Base-by-base conservation (phyloP, 2,797 vertebrate genomes). In the Otus scops region DNA sequence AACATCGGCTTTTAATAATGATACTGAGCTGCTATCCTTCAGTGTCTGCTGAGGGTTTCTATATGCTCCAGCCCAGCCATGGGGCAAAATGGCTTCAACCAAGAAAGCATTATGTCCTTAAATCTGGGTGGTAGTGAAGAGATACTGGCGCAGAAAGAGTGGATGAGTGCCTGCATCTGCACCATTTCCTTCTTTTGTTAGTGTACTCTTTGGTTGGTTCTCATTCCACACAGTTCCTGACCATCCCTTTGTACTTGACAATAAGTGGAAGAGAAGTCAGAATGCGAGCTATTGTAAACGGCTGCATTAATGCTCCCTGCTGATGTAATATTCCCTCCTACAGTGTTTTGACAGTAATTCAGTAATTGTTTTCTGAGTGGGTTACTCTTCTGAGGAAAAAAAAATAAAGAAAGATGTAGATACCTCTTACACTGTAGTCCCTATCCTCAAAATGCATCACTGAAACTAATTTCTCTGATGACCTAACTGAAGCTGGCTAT, bases 161-260 rank as follows among this genome's bases (percentile, higher is more conserved):
- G 71, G 54, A 89, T 38, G 78, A 83, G 22, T 56, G 84, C 85
- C 78, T 74, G 56, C 30, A 82, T 68, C 73, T 90, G n/a, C 28
- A 89, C 81, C 28, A 32, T 65, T 93, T 95, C 88, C 91, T 91
- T 80, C 80, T 70, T 96, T 96, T 95, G 71, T 95, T 75, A 38
- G 45, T 1, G 0, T 56, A 19, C 39, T 41, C 45, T 91, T 88
- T 77, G 56, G 51, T 41, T 78, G 32, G 38, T 64, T 89, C 81
- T 79, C 65, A 34, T n/a, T 75, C 61, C 48, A 79, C 63, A 65
- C 45, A 78, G 50, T 87, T 93, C 85, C 84, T 92, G 71, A 76
- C 74, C 69, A 81, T 83, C 75, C 83, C 90, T 91, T 89, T 80
- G 20, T 89, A 76, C 36, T 34, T 69, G 53, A 87, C 95, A 90